Conservation (phyloP, 2,888 invertebrate species). For the Dasypogon diadema region DNA sequence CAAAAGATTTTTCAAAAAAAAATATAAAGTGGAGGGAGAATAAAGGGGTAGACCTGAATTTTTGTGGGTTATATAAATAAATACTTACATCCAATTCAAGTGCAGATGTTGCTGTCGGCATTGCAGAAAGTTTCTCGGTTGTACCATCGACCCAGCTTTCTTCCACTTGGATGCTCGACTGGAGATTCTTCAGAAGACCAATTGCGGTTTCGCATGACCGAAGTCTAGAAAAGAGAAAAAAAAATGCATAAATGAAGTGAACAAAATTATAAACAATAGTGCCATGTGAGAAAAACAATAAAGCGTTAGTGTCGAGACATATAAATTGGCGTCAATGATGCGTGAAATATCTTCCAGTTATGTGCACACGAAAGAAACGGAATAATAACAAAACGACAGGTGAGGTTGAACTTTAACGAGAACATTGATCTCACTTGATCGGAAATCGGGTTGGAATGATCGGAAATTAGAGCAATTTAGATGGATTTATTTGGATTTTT, state of each 20-base stretch:
- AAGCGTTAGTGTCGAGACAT: conserved; percentile 2
- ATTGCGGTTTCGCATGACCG: conserved; percentile 92
- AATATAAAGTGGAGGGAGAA: not conserved
- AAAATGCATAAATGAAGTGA: not conserved
- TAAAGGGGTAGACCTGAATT: not conserved
- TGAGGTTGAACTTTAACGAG: not conserved
- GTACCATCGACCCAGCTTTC: conserved; percentile 91
- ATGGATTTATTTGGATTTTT: too few species aligned
- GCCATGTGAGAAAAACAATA: not conserved
- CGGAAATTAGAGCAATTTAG: too few species aligned
- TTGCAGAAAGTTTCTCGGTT: conserved; percentile 81
- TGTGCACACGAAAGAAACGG: not conserved
- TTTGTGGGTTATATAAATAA: not conserved
- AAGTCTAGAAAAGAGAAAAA: conserved; percentile 72
- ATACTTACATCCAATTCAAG: conserved; percentile 69
- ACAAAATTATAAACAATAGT: not conserved
- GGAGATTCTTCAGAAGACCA: conserved; percentile 90
- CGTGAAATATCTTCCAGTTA: conserved; percentile 11
- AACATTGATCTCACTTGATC: not conserved
- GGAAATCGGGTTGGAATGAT: too few species aligned
- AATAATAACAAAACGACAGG: not conserved
- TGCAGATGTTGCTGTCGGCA: conserved; percentile 74
- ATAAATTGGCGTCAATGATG: conserved; percentile 23
- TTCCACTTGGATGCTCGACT: conserved; percentile 87
- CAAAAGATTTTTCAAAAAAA: not conserved